These are phyloP conservation scores for Hesperophylax magnus DNA, from an alignment of 1,140 invertebrate genomes.

Conservation along the genomic window DNA sequence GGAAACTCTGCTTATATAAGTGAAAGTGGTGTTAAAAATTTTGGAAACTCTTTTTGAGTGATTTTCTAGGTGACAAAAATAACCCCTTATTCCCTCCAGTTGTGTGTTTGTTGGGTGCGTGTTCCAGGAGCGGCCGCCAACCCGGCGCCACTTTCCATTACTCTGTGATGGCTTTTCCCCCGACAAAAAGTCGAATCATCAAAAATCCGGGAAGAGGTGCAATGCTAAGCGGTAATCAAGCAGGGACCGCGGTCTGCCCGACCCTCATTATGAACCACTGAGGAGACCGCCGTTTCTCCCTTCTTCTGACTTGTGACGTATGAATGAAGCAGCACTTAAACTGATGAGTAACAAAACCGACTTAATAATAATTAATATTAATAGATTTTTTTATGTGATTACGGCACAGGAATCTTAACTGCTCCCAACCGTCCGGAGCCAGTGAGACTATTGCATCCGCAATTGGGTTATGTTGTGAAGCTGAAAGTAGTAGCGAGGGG, in stretches of 20 bases:
- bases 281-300: neutral
- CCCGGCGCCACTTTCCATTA: slow-evolving; percentile 67
- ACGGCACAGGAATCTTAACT: too few species aligned
- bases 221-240: slow-evolving; percentile 47
- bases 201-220: slow-evolving; percentile 47
- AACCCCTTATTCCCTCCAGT: neutral
- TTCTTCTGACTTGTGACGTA: neutral
- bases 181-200: slow-evolving; percentile 54
- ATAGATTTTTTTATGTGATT: too few species aligned
- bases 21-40: too few species aligned
- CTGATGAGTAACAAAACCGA: neutral
- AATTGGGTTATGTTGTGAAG: too few species aligned
- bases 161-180: slow-evolving; percentile 70
- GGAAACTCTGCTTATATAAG: too few species aligned
- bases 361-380: too few species aligned
- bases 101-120: slow-evolving; percentile 31
- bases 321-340: slow-evolving; percentile 28
- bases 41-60: too few species aligned
- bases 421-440: too few species aligned
- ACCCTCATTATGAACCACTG: slow-evolving; percentile 41
- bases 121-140: slow-evolving; percentile 60
- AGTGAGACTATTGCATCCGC: too few species aligned
- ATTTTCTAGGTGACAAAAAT: too few species aligned
- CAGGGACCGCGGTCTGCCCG: slow-evolving; percentile 6
- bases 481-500: too few species aligned